Conservation (phyloP, 2,888 invertebrate species). For the Dynastes maya region DNA sequence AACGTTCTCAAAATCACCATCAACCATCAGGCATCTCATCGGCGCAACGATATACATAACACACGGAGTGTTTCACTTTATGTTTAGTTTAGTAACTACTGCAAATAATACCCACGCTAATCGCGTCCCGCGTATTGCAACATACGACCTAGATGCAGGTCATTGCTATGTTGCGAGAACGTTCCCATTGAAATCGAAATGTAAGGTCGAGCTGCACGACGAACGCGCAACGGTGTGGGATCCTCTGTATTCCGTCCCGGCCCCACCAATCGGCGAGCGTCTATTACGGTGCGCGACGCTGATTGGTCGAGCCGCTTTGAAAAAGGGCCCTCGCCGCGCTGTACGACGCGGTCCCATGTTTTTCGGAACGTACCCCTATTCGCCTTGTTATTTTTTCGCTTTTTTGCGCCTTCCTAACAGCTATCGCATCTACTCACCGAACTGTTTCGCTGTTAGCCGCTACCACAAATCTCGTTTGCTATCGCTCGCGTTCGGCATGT, state of each 20-base stretch:
- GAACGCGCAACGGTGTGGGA: conserved; percentile 58
- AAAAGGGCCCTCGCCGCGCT: conserved; percentile 40
- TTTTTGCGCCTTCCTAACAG: no score
- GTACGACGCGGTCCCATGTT: conserved; percentile 25
- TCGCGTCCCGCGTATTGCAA: conserved; percentile 63
- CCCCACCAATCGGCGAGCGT: conserved; percentile 54
- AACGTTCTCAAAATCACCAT: no score
- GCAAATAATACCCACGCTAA: conserved; percentile 55
- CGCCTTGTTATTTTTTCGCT: background rate
- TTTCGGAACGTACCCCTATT: conserved; percentile 37
- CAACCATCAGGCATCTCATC: no score
- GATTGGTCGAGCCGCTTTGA: conserved; percentile 48
- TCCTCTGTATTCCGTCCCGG: conserved; percentile 54
- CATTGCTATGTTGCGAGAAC: conserved; percentile 70
- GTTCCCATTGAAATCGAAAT: conserved; percentile 70
- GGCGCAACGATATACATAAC: background rate
- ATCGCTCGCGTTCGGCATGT: background rate
- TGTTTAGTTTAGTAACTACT: conserved; percentile 53
- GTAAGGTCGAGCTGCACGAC: conserved; percentile 65
- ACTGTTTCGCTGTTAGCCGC: conserved; percentile 12
- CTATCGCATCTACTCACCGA: no score
- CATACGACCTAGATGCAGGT: conserved; percentile 71
- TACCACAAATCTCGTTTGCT: conserved; percentile 1
- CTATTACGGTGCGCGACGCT: conserved; percentile 47
- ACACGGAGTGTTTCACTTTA: conserved; percentile 49